Base-by-base conservation (phyloP, 1,140 invertebrate species). In the Scylla paramamosain region DNA sequence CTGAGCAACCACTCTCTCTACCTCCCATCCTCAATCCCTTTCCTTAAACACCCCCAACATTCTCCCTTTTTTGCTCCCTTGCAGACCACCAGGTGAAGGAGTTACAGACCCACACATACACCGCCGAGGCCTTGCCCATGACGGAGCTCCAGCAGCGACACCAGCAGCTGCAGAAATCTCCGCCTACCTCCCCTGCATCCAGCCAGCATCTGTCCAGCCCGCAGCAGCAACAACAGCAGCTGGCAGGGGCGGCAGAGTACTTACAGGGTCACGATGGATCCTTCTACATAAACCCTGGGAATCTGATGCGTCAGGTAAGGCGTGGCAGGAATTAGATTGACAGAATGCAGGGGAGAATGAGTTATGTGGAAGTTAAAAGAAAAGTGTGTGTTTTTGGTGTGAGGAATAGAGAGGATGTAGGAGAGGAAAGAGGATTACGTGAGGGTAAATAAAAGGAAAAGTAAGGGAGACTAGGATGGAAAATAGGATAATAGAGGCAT, bases 271-370 rank as follows among this genome's bases (percentile, higher is more conserved):
- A 90, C 16, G 93, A 94, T 12, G 87, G 93, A 0, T 94, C 93
- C 29, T 94, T 94, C 86, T 94, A 94, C 59, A 94, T 94, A 59
- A 94, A 94, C 52, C 93, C 93, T 16, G 93, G 93, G 31, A 94
- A 87, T 31, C 52, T 94, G 6, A 83, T 94, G 12, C 93, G 93
- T 0, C 93, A 94, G 93, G 93, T 94, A 28, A 46, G 87, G 16
- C 16, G 16, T 46, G 14, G 25, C 6, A 29, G 10, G 48, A 20
- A 16, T 29, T 2, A 12, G 84, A 89, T 20, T 28, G 39, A 46
- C 16, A 28, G 39, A 0, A 2, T 14, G 46, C 32, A 46, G 25
- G 1, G 67, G 59, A 83, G 0, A 82, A 10, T 20, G 28, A 92
- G 29, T 39, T 12, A 77, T 32, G 59, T 67, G 25, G n/a, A 28